Evolutionary conservation across 2,888 invertebrate genomes (phyloP).

Genomic region (Tachystola acroxantha): DNA sequence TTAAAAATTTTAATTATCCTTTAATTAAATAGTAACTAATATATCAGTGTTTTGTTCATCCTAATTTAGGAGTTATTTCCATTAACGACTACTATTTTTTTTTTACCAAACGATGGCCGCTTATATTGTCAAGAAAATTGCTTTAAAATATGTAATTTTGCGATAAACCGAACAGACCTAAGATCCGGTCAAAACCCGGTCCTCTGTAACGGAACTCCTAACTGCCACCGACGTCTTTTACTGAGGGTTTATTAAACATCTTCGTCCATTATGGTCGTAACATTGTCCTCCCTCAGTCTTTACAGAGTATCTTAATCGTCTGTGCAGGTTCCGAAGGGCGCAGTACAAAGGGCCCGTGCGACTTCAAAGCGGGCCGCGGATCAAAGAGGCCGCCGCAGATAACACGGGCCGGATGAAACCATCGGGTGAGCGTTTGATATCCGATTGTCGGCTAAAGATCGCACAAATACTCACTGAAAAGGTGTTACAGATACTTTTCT

Average conservation of each 20-base stretch:
- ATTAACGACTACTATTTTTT: too few species aligned
- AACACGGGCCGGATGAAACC: slow-evolving; percentile 52
- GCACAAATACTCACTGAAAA: slow-evolving; percentile 38
- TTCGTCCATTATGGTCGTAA: slow-evolving; percentile 1
- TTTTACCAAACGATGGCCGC: too few species aligned
- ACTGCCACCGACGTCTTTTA: too few species aligned
- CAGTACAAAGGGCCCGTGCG: slow-evolving; percentile 52
- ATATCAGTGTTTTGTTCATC: too few species aligned
- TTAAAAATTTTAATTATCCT: too few species aligned
- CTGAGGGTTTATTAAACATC: neutral
- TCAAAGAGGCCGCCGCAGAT: slow-evolving; percentile 54
- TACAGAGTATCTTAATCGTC: slow-evolving; percentile 45
- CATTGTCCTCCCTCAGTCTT: slow-evolving; percentile 19
- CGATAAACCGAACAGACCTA: too few species aligned
- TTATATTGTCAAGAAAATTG: too few species aligned
- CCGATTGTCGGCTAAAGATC: slow-evolving; percentile 61
- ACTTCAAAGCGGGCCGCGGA: slow-evolving; percentile 56
- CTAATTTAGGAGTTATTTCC: too few species aligned
- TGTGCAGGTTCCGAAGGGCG: slow-evolving; percentile 44
- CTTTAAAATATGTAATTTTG: too few species aligned
- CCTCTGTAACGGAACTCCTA: too few species aligned
- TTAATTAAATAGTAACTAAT: too few species aligned
- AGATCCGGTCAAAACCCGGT: too few species aligned
- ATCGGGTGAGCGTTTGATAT: slow-evolving; percentile 56
- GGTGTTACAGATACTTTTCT: slow-evolving; percentile 33